Conservation (phyloP, 2,888 invertebrate genomes). For the Catonia carolina region DNA sequence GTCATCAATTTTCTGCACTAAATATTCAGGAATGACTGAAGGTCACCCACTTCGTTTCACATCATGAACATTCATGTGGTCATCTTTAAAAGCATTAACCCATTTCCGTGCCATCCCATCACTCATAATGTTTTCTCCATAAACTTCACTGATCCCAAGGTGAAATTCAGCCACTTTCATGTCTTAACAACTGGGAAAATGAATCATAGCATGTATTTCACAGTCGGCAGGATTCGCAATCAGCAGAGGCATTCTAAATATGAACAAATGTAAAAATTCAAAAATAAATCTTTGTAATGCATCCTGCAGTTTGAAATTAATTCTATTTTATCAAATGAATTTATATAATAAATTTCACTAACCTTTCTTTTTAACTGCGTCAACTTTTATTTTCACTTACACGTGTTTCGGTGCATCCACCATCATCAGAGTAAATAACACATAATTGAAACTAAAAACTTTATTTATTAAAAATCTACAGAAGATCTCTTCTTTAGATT, state of each 20-base stretch:
- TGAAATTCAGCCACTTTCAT: slow-evolving; percentile 30
- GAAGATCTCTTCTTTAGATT: too few relatives aligned
- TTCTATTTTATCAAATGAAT: too few relatives aligned
- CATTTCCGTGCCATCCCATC: slow-evolving; percentile 32
- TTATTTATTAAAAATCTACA: too few relatives aligned
- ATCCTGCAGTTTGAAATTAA: too few relatives aligned
- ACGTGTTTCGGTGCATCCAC: too few relatives aligned
- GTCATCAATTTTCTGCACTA: slow-evolving; percentile 23
- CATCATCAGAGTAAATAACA: too few relatives aligned
- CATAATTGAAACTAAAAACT: too few relatives aligned
- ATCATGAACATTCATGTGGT: slow-evolving; percentile 21
- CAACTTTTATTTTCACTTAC: too few relatives aligned
- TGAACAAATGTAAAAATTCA: background rate
- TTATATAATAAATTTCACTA: too few relatives aligned
- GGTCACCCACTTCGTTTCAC: slow-evolving; percentile 24
- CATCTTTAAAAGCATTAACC: slow-evolving; percentile 14
- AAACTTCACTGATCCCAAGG: slow-evolving; percentile 31
- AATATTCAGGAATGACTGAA: slow-evolving; percentile 29
- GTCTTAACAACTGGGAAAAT: slow-evolving; percentile 29
- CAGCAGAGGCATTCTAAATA: background rate
- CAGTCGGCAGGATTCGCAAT: slow-evolving; percentile 8
- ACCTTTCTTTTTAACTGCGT: too few relatives aligned
- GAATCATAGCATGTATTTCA: slow-evolving; percentile 23
- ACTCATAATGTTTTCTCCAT: slow-evolving; percentile 31
- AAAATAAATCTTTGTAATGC: too few relatives aligned